A percentile compares a stretch with the other conserved stretches of the same genome.
Conservation (phyloP, 2,113 vertebrate species). For the Ochotona princeps region DNA sequence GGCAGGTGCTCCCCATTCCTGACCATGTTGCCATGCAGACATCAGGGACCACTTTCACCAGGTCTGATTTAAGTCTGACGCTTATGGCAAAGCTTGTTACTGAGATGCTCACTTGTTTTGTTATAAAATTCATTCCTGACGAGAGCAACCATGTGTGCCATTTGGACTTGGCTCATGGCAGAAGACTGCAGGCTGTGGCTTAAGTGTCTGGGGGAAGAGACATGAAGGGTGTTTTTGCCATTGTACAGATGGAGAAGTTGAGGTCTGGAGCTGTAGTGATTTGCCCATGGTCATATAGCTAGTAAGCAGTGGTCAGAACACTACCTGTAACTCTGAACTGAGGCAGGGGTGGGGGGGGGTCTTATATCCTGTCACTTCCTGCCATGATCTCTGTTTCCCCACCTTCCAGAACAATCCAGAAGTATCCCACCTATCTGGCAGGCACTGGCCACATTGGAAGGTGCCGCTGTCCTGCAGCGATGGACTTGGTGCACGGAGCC, state of each 20-base stretch:
- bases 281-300: background rate
- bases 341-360: too few relatives aligned
- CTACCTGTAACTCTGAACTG: background rate
- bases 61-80: background rate
- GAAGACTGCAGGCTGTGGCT: background rate
- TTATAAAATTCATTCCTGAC: background rate
- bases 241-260: background rate
- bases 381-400: background rate
- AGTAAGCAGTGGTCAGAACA: background rate
- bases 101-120: background rate
- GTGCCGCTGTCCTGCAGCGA: too few relatives aligned
- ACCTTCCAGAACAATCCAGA: background rate
- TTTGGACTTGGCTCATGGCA: background rate
- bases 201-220: background rate
- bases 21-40: background rate
- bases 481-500: too few relatives aligned
- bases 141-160: background rate
- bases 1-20: background rate
- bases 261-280: background rate
- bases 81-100: slow-evolving; percentile 3
- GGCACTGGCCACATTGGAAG: background rate
- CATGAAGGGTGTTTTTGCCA: background rate
- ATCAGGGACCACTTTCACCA: background rate
- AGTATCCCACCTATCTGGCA: background rate
- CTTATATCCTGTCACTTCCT: background rate